These are phyloP conservation scores for Mythimna lalbum DNA, from an alignment of 2,888 invertebrate genomes.

Conservation along the genomic window DNA sequence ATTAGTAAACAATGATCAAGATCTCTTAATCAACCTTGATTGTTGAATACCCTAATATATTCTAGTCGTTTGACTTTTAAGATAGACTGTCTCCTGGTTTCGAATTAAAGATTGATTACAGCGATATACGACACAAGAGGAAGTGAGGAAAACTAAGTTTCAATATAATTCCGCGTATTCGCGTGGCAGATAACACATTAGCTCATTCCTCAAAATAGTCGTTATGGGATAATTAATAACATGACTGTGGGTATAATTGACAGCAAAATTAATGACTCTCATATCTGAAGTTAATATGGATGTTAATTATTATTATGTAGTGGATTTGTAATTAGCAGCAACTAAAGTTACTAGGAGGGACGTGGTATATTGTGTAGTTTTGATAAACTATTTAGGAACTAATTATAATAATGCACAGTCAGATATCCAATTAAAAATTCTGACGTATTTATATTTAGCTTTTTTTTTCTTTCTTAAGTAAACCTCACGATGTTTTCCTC, in stretches of 20 bases:
- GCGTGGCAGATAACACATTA: neutral
- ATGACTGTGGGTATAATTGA: constrained; percentile 2
- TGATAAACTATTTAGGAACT: neutral
- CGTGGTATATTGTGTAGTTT: neutral
- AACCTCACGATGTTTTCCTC: too few species aligned
- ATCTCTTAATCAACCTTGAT: too few species aligned
- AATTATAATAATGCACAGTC: too few species aligned
- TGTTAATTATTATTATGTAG: neutral
- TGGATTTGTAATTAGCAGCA: neutral
- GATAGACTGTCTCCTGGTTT: too few species aligned
- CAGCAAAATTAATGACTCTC: constrained; percentile 11
- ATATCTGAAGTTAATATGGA: neutral
- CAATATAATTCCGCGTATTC: neutral
- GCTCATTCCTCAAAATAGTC: constrained; percentile 3
- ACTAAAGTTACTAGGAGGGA: neutral
- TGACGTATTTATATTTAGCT: too few species aligned
- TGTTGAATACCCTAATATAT: too few species aligned
- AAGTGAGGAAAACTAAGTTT: neutral
- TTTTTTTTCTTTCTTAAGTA: too few species aligned
- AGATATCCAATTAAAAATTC: too few species aligned
- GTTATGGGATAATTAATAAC: neutral
- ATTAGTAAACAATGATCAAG: too few species aligned
- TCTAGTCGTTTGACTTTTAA: too few species aligned
- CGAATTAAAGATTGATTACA: neutral
- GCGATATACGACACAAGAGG: neutral